Conservation (phyloP, 2,113 vertebrate genomes). For the Orthonyx spaldingii region DNA sequence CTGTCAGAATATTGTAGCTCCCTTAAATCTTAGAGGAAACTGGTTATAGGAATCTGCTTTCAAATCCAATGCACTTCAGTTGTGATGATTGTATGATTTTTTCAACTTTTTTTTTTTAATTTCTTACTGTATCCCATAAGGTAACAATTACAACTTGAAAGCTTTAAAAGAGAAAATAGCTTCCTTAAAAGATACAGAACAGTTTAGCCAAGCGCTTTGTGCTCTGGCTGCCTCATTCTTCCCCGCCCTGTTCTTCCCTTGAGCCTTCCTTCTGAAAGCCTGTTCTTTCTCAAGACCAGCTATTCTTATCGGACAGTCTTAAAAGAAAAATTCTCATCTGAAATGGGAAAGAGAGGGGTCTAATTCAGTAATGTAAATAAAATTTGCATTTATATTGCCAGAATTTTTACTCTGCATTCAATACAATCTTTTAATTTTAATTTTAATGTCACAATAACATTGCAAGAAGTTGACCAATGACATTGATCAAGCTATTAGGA, state of each 20-base stretch:
- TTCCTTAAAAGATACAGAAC: background rate
- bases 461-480: background rate
- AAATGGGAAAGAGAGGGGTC: background rate
- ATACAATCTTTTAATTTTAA: background rate
- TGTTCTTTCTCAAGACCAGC: background rate
- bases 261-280: background rate
- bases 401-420: background rate
- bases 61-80: conserved; percentile 23
- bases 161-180: conserved; percentile 19
- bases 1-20: background rate
- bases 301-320: background rate
- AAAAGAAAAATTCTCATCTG: background rate
- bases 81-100: conserved; percentile 26
- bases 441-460: background rate
- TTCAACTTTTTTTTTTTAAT: background rate
- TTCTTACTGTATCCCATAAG: conserved; percentile 47
- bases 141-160: conserved; percentile 63
- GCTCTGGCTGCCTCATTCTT: background rate
- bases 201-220: conserved; percentile 43
- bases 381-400: background rate
- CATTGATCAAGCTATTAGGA: background rate
- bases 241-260: background rate
- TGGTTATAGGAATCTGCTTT: background rate
- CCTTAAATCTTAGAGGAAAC: conserved; percentile 19
- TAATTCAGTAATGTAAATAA: background rate